Evolutionary conservation across 2,888 invertebrate genomes (phyloP), one percentile per base, ranked within the genome.

Genomic region (Melinopterus prodromus): DNA sequence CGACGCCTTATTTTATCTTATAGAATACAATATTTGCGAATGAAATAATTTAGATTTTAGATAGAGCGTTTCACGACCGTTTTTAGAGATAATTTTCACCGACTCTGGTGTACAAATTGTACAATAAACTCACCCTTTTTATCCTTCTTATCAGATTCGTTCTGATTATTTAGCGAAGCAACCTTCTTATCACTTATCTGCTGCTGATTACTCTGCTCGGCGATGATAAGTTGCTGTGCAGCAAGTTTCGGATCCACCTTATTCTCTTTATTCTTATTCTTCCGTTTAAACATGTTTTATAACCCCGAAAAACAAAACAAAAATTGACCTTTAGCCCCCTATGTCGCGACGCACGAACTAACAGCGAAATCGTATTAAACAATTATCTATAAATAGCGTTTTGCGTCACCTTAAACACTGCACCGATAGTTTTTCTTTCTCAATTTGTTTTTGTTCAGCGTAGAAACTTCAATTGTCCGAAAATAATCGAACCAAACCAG

Each of bases 201-300:
- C 84, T 91, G 91, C 84, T 91, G 90, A 86, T 91, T 91, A 77
- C 91, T 90, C 85, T 92, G 91, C 86, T 92, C 92, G 84, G 91
- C 90, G 84, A 92, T 87, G 80, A 92, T 92, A 86, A 92, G 90
- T 83, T 91, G 90, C 85, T 91, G 91, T 81, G 86, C 85, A 26
- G 85, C 85, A 16, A 83, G 79, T 83, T 87, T 87, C 16, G 81
- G 82, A 80, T 87, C 87, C 80, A 85, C 77, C 76, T 84, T 85
- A n/a, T 83, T 86, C 83, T 88, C 87, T 82, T 85, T 88, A 83
- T 87, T 88, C 80, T 86, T 88, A 82, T 87, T 87, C 86, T 87
- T 84, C 76, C 82, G 78, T 79, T 83, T 83, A 70, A 83, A 82
- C 84, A 84, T 84, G 77, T 82, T 79, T 79, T 53, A 38, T 70